Evolutionary conservation across 1,140 invertebrate genomes (phyloP).

Genomic region (Drosophila tropicalis): DNA sequence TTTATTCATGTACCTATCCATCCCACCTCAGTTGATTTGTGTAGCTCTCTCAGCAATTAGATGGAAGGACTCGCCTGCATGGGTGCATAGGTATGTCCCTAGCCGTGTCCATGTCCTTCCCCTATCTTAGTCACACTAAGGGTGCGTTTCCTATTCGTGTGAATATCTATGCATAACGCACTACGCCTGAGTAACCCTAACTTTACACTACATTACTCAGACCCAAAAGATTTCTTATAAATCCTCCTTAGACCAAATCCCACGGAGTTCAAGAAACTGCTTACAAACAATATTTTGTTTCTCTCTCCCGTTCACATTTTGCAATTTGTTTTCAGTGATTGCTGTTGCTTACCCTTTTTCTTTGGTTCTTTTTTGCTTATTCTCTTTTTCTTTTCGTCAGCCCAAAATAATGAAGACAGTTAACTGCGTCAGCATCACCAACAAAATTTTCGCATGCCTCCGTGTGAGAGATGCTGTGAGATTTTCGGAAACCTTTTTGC

Average conservation of each 20-base stretch:
- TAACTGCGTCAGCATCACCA: conserved; percentile 47
- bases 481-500: conserved; percentile 53
- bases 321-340: conserved; percentile 35
- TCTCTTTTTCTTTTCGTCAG: conserved; percentile 30
- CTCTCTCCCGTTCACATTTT: conserved; percentile 12
- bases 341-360: conserved; percentile 39
- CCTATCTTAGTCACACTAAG: conserved; percentile 33
- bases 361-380: conserved; percentile 14
- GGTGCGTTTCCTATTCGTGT: conserved; percentile 64
- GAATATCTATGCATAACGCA: conserved; percentile 53
- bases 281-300: conserved; percentile 7
- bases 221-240: conserved; percentile 27
- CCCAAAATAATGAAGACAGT: conserved; percentile 20
- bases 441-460: conserved; percentile 35
- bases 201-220: conserved; percentile 34
- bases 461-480: conserved; percentile 41
- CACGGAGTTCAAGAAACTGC: conserved; percentile 44
- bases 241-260: conserved; percentile 36
- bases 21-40: not conserved
- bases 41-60: conserved; percentile 32
- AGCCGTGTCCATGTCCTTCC: conserved; percentile 6
- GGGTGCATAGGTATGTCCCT: conserved; percentile 66
- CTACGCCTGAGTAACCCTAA: conserved; percentile 35
- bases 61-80: conserved; percentile 50
- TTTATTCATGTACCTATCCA: not conserved